Conservation (phyloP, 2,797 vertebrate species). For the Sebastiscus tertius region DNA sequence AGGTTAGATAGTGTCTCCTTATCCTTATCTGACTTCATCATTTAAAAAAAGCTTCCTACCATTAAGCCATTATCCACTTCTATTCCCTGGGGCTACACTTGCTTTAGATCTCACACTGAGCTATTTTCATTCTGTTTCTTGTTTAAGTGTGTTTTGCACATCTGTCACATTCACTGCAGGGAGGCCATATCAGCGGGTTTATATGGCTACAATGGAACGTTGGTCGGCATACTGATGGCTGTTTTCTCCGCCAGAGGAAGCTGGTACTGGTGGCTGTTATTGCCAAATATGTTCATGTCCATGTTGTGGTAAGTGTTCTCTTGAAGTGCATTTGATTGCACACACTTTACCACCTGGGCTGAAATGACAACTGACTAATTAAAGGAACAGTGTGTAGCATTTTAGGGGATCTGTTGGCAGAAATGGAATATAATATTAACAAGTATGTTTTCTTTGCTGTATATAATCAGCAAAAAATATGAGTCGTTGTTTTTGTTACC, state of each 20-base stretch:
- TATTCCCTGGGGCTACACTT: slow-evolving; percentile 15
- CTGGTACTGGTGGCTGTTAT: slow-evolving; percentile 91
- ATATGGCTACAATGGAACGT: slow-evolving; percentile 87
- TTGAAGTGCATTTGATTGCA: background rate
- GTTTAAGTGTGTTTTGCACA: slow-evolving; percentile 31
- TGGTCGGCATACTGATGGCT: slow-evolving; percentile 88
- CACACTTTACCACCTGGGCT: background rate
- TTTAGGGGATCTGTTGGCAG: no score
- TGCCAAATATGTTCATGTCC: slow-evolving; percentile 87
- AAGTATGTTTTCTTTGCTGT: no score
- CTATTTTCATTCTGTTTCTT: slow-evolving; percentile 23
- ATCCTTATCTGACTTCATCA: background rate
- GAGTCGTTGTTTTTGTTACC: no score
- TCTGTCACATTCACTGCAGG: slow-evolving; percentile 70
- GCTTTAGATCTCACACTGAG: slow-evolving; percentile 3
- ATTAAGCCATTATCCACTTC: slow-evolving; percentile 11
- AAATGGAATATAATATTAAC: no score
- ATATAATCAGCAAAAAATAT: no score
- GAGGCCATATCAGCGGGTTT: slow-evolving; percentile 85
- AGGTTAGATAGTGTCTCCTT: slow-evolving; percentile 73
- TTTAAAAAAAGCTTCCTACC: background rate
- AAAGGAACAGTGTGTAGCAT: no score
- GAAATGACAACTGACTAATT: background rate
- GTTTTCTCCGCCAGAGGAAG: slow-evolving; percentile 85
- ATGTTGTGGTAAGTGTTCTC: slow-evolving; percentile 86